These are phyloP conservation scores for Propithecus coquereli DNA, from an alignment of 2,113 vertebrate species.

Conservation along the genomic window DNA sequence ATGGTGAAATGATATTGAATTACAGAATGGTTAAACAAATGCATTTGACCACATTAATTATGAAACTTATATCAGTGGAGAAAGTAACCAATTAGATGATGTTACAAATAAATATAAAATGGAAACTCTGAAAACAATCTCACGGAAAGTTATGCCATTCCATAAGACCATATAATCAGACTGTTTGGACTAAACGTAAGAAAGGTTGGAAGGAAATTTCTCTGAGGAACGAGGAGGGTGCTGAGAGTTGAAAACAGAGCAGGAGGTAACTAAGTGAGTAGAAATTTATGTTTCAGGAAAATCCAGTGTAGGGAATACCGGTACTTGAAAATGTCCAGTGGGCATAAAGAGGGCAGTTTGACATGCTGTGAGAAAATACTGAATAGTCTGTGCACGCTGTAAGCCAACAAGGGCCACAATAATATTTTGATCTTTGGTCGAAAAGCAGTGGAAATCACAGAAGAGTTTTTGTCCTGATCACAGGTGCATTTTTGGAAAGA, in stretches of 20 bases:
- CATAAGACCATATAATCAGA: not conserved
- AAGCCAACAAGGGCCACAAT: accelerated
- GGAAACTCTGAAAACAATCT: not conserved
- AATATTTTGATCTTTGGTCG: not conserved
- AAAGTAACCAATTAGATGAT: not conserved
- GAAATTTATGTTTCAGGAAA: not conserved
- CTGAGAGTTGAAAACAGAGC: not conserved
- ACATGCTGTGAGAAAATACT: accelerated
- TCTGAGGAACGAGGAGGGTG: not conserved
- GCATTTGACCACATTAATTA: not conserved
- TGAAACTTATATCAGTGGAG: not conserved
- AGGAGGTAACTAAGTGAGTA: not conserved
- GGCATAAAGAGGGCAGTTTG: accelerated
- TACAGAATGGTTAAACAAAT: not conserved
- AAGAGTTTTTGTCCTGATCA: not conserved
- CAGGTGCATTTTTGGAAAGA: not conserved
- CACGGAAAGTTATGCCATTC: not conserved
- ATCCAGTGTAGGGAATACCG: accelerated
- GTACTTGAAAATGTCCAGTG: accelerated
- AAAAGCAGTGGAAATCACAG: not conserved
- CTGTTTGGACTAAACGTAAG: not conserved
- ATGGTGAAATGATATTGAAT: not conserved
- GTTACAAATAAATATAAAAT: not conserved
- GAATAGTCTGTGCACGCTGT: accelerated
- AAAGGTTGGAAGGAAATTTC: not conserved